These are phyloP conservation scores for Enteromius afrohamiltoni DNA, from an alignment of 2,797 vertebrate genomes.

Conservation along the genomic window DNA sequence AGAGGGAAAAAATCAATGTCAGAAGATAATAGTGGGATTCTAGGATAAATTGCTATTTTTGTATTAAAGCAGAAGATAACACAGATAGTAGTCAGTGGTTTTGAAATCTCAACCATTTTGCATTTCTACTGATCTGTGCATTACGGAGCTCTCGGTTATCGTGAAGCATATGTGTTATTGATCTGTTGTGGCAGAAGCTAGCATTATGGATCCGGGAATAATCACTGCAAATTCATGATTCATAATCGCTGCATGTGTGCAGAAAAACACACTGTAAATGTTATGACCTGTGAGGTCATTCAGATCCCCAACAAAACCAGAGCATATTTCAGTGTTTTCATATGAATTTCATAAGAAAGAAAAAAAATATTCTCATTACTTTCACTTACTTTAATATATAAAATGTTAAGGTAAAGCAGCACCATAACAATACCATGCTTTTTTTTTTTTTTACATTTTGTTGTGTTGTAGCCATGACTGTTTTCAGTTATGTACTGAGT, in stretches of 20 bases:
- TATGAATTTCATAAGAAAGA: not conserved
- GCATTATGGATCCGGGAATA: slow-evolving; percentile 5
- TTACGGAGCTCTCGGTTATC: not conserved
- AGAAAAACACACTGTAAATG: not conserved
- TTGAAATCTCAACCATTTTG: not conserved
- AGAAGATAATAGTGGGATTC: not conserved
- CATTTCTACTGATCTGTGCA: not conserved
- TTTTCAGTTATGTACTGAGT: not conserved
- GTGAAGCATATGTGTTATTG: not conserved
- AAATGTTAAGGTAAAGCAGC: too few species aligned
- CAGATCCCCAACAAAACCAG: not conserved
- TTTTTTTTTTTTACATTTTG: too few species aligned
- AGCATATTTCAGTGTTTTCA: not conserved
- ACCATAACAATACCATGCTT: too few species aligned
- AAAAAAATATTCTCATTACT: not conserved
- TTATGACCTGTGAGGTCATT: not conserved
- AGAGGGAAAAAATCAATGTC: not conserved
- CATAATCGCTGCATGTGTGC: not conserved
- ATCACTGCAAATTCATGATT: slow-evolving; percentile 14
- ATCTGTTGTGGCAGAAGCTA: not conserved
- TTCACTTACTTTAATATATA: too few species aligned
- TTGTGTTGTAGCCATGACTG: too few species aligned
- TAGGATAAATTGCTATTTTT: not conserved
- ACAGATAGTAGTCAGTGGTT: not conserved
- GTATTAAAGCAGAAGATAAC: not conserved